Base-by-base conservation (phyloP, 2,888 invertebrate species). In the Vanessa cardui region DNA sequence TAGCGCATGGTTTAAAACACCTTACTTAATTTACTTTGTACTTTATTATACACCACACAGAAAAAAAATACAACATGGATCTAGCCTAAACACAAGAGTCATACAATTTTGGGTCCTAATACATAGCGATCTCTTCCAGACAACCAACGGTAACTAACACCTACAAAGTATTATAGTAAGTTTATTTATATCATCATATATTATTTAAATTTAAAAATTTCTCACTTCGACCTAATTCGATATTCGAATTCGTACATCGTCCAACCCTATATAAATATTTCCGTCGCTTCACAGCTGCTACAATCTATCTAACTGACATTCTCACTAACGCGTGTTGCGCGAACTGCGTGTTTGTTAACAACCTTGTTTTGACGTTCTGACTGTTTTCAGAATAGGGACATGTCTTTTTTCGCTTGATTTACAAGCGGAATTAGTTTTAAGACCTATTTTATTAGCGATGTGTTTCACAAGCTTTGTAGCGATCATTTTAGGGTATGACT, bases 341-440 rank as follows among this genome's bases (percentile, higher is more conserved):
- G 78, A 78, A 78, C 79, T 79, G 78, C 74, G 74, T 73, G 77
- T 78, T 82, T 90, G 90, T 91, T 91, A 90, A 92, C 92, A 90
- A 88, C 88, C 81, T 83, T 90, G 90, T 91, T 92, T 87, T 92
- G 91, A 91, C 90, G 80, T 85, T 76, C 70, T 76, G 80, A 80
- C 84, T 86, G 86, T 87, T 87, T 86, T 80, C 82, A 73, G 83
- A 87, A 86, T 80, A 82, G 78, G 76, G 72, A 79, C 74, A 72
- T 64, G 67, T 58, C 61, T 61, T 69, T 77, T 77, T 73, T 69
- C 61, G 63, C 66, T 69, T 70, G 71, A 72, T 71, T 72, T 76
- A 70, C 67, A 21, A 64, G 26, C 58, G 39, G 26, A 54, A 72
- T 72, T 75, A 74, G 60, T 72, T 68, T 62, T 58, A 47, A 62